phyloP scores from a whole-genome alignment of 2,113 vertebrate genomes.

The Carassius auratus region DNA sequence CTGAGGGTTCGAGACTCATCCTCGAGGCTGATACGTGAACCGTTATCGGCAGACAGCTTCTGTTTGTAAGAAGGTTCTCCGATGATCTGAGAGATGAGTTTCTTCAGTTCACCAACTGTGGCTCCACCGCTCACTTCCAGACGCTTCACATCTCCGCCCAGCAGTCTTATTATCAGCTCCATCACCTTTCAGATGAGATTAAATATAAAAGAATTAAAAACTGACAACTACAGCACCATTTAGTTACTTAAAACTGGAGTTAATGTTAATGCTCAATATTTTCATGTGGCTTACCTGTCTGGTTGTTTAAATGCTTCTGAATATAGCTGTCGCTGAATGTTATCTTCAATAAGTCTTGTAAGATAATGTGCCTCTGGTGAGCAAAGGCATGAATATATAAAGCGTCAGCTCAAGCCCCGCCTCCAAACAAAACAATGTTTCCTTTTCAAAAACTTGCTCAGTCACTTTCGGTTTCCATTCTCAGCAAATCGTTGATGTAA shows the following conservation, averaged over 20 bases:
- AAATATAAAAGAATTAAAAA: neutral
- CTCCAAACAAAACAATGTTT: neutral
- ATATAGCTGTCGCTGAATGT: neutral
- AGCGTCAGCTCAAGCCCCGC: slow-evolving; percentile 4
- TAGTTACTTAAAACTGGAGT: neutral
- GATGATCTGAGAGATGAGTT: neutral
- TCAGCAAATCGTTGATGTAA: neutral
- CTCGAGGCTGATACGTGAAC: slow-evolving; percentile 29
- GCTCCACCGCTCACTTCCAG: slow-evolving; percentile 65
- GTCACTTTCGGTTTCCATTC: slow-evolving; percentile 34
- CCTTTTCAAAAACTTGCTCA: neutral
- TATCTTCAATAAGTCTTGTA: neutral
- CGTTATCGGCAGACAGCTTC: slow-evolving; percentile 58
- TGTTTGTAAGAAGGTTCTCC: neutral
- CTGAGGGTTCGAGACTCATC: slow-evolving; percentile 44
- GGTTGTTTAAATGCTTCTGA: neutral
- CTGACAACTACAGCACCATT: neutral
- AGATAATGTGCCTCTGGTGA: neutral
- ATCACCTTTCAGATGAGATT: neutral
- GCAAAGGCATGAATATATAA: neutral
- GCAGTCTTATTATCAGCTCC: neutral
- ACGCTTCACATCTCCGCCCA: neutral
- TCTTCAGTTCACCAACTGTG: slow-evolving; percentile 62
- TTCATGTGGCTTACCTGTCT: neutral
- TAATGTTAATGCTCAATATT: neutral